Percentiles rank a stretch among this genome's conserved stretches.
Evolutionary conservation across 2,888 invertebrate species (phyloP).

Genomic region (Phengaris arion): DNA sequence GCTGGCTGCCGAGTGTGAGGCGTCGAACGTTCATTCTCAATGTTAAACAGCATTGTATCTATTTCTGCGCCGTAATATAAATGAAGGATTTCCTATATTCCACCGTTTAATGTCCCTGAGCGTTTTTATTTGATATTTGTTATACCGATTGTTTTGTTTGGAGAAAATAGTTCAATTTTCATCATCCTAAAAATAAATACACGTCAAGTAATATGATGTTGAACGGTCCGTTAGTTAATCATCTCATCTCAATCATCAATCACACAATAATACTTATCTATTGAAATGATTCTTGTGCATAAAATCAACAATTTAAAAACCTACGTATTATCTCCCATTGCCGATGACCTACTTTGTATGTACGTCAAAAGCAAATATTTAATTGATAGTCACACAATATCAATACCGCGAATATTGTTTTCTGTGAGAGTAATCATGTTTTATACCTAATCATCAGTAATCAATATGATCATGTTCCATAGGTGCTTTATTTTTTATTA

Average conservation of each 20-base stretch:
- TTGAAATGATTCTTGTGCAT: too few relatives aligned
- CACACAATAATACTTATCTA: too few relatives aligned
- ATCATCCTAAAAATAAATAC: too few relatives aligned
- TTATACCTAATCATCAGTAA: neutral
- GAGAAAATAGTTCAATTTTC: too few relatives aligned
- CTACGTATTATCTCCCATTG: too few relatives aligned
- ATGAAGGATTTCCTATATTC: neutral
- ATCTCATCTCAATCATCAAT: too few relatives aligned
- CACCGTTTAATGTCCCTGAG: neutral
- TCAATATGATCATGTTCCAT: neutral
- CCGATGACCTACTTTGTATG: too few relatives aligned
- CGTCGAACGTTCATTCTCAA: constrained; percentile 1
- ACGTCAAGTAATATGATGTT: too few relatives aligned
- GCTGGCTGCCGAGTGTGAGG: neutral
- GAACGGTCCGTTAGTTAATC: too few relatives aligned
- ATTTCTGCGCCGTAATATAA: neutral
- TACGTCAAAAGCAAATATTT: neutral
- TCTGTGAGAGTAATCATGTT: neutral
- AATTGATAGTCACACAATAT: neutral
- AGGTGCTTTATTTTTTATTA: too few relatives aligned
- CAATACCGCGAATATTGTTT: neutral
- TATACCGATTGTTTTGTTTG: too few relatives aligned
- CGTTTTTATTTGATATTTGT: neutral
- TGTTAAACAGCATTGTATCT: constrained; percentile 1
- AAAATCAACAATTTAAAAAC: too few relatives aligned